Conservation (phyloP, 2,888 invertebrate species). For the Cheilosia vulpina region DNA sequence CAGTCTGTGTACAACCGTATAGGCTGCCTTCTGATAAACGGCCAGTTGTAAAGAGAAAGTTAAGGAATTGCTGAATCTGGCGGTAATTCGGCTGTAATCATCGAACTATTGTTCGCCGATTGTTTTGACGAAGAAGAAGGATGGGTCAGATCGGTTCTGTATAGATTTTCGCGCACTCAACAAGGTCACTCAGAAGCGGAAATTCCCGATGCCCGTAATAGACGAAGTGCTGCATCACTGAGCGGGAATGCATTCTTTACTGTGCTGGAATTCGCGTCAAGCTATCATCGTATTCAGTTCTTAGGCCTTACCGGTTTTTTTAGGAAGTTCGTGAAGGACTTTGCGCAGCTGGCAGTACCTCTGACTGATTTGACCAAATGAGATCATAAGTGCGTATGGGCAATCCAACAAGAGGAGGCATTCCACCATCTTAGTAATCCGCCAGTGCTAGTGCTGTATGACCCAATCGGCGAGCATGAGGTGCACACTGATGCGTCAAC, state of each 20-base stretch:
- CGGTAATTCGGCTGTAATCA: conserved; percentile 75
- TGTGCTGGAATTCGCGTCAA: conserved; percentile 28
- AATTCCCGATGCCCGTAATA: conserved; percentile 48
- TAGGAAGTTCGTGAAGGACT: conserved; percentile 17
- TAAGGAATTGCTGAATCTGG: conserved; percentile 77
- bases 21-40: conserved; percentile 26
- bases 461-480: conserved; percentile 1
- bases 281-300: conserved; percentile 36
- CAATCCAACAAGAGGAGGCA: not conserved
- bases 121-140: conserved; percentile 71
- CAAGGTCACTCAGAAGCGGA: conserved; percentile 16
- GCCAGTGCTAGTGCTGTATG: not conserved
- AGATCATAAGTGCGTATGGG: not conserved
- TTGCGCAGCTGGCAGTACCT: not conserved
- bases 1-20: not conserved
- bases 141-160: conserved; percentile 75
- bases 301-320: conserved; percentile 30
- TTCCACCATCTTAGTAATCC: not conserved
- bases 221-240: conserved; percentile 21
- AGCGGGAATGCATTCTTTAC: conserved; percentile 21
- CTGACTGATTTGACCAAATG: not conserved
- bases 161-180: conserved; percentile 76
- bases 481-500: too few species aligned
- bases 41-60: conserved; percentile 24
- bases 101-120: conserved; percentile 77